Evolutionary conservation across 30 jellyfish, hydroid and myxozoan genomes (phyloP).

Genomic region (Hydra vulgaris): DNA sequence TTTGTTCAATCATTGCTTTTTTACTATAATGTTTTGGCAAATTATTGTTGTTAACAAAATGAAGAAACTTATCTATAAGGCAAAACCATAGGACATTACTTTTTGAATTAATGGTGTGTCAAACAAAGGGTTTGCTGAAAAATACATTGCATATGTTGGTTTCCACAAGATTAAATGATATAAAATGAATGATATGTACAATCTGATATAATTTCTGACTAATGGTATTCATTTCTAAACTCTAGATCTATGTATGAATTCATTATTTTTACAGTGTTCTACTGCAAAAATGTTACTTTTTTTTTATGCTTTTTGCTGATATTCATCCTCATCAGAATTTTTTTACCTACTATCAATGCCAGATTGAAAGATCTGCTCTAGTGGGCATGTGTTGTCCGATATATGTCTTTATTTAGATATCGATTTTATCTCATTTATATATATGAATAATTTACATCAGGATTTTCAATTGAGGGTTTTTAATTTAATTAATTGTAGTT

Average conservation of each 20-base stretch:
- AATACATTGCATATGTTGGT: conserved; percentile 5
- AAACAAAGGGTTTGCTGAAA: not conserved
- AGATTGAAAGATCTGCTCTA: too few species aligned
- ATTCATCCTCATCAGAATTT: too few species aligned
- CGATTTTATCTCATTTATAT: too few species aligned
- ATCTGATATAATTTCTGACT: not conserved
- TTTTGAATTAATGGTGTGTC: not conserved
- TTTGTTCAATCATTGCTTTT: not conserved
- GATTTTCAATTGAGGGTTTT: too few species aligned
- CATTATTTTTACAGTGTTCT: not conserved
- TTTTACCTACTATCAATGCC: too few species aligned
- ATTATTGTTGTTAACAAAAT: too few species aligned
- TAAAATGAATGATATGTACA: not conserved
- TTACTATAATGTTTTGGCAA: too few species aligned
- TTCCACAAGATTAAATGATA: not conserved
- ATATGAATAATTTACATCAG: too few species aligned
- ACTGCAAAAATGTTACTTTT: not conserved
- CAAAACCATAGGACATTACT: conserved; percentile 1
- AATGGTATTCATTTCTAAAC: not conserved
- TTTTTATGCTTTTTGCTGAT: too few species aligned
- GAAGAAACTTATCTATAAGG: not conserved
- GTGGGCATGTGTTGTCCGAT: too few species aligned
- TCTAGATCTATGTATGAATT: not conserved
- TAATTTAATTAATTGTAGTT: too few species aligned
- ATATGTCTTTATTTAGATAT: too few species aligned